Percentiles rank a stretch among this genome's conserved stretches.
Conservation (phyloP, 2,797 vertebrate species). For the Poeciliopsis paucimaculata region DNA sequence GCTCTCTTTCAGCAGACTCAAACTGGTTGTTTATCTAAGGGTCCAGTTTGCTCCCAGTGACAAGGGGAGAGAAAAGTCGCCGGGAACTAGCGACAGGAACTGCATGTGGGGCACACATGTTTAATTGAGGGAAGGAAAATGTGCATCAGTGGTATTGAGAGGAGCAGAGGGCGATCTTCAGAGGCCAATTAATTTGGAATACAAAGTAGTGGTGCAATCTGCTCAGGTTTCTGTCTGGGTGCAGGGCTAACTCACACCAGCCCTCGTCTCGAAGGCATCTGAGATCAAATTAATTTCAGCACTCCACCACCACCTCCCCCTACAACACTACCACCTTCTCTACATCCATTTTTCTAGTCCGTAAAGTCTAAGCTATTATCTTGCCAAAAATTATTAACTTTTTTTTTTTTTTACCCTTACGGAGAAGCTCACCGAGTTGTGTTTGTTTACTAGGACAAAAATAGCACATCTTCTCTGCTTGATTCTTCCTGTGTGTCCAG, state of each 20-base stretch:
- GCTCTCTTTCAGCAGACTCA: slow-evolving; percentile 20
- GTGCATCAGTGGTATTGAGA: slow-evolving; percentile 74
- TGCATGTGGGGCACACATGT: slow-evolving; percentile 62
- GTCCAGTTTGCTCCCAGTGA: slow-evolving; percentile 67
- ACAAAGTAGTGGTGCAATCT: slow-evolving; percentile 82
- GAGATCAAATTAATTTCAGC: slow-evolving; percentile 79
- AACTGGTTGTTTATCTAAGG: slow-evolving; percentile 36
- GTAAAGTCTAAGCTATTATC: slow-evolving; percentile 44
- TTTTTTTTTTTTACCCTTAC: slow-evolving; percentile 21
- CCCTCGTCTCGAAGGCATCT: slow-evolving; percentile 65
- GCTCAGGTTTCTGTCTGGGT: slow-evolving; percentile 74
- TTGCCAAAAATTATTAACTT: slow-evolving; percentile 28
- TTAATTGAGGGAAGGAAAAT: slow-evolving; percentile 76
- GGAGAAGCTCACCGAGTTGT: slow-evolving; percentile 38
- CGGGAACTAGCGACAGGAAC: slow-evolving; percentile 42
- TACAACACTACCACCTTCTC: slow-evolving; percentile 25
- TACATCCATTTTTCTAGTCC: slow-evolving; percentile 43
- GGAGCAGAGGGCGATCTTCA: slow-evolving; percentile 74
- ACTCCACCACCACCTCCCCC: slow-evolving; percentile 33
- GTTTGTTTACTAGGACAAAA: slow-evolving; percentile 49
- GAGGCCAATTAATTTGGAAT: slow-evolving; percentile 86
- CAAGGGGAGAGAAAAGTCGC: slow-evolving; percentile 54
- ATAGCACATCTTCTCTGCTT: slow-evolving; percentile 54
- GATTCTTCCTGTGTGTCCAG: slow-evolving; percentile 41
- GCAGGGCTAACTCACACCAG: slow-evolving; percentile 58